These are phyloP conservation scores for Acanthochromis polyacanthus DNA, from an alignment of 2,113 vertebrate species.

Conservation along the genomic window DNA sequence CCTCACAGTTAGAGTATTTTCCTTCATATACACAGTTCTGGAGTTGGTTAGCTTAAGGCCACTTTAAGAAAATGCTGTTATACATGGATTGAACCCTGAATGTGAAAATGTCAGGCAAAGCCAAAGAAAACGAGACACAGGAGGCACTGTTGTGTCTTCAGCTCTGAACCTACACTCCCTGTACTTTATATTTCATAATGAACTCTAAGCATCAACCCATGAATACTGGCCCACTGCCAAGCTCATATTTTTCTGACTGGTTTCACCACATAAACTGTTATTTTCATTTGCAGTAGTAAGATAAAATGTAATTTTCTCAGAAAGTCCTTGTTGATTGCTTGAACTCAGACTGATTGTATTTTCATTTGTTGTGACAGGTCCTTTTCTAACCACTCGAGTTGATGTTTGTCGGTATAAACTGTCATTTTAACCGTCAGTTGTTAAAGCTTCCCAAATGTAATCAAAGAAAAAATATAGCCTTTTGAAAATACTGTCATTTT, in stretches of 20 bases:
- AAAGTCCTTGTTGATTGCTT: slow-evolving; percentile 22
- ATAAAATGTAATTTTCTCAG: slow-evolving; percentile 4
- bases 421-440: slow-evolving; percentile 39
- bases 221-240: slow-evolving; percentile 6
- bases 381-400: not conserved
- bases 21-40: too few species aligned
- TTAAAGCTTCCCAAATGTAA: slow-evolving; percentile 10
- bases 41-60: too few species aligned
- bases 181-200: not conserved
- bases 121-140: not conserved
- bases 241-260: not conserved
- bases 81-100: too few species aligned
- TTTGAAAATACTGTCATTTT: not conserved
- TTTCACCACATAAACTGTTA: not conserved
- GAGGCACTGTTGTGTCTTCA: not conserved
- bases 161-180: not conserved
- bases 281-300: not conserved
- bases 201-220: slow-evolving; percentile 14
- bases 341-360: slow-evolving; percentile 31
- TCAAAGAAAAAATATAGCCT: not conserved
- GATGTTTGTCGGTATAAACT: not conserved
- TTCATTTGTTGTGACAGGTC: slow-evolving; percentile 7
- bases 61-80: too few species aligned
- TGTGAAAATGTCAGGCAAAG: too few species aligned
- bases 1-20: too few species aligned